Percentiles rank a stretch among this genome's conserved stretches.
phyloP scores from a whole-genome alignment of 2,888 invertebrate genomes.

The Chaetogeoica ovagalla region DNA sequence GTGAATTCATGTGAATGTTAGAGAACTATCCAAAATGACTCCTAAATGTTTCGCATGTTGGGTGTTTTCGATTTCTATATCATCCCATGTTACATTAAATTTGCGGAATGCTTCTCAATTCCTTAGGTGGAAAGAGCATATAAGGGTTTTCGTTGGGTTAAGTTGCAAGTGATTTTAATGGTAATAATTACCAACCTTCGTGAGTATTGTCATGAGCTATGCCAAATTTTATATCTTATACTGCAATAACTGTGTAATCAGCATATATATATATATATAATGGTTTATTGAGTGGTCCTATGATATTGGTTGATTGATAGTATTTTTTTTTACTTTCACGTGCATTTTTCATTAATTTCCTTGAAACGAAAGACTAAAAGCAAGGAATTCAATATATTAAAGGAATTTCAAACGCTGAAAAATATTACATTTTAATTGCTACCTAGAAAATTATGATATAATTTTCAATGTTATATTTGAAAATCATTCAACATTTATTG shows the following conservation, averaged over 20 bases:
- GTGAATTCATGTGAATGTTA: not conserved
- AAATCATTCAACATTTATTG: too few species aligned
- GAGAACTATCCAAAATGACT: conserved; percentile 7
- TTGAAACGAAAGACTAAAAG: too few species aligned
- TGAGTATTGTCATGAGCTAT: not conserved
- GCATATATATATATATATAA: too few species aligned
- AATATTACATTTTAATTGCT: too few species aligned
- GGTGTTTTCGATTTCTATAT: conserved; percentile 2
- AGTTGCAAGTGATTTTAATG: not conserved
- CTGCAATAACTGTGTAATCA: not conserved
- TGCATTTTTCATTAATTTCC: too few species aligned
- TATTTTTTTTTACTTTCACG: too few species aligned
- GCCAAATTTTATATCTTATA: not conserved
- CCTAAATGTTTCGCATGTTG: conserved; percentile 1
- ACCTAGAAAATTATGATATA: too few species aligned
- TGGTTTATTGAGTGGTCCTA: not conserved
- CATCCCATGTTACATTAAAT: not conserved
- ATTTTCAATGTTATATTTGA: too few species aligned
- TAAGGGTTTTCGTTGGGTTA: not conserved
- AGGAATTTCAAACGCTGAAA: too few species aligned
- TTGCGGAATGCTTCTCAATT: not conserved
- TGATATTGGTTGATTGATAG: not conserved
- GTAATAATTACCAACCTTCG: not conserved
- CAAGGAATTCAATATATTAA: too few species aligned
- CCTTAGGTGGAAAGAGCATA: conserved; percentile 11